Conservation (phyloP, 2,113 vertebrate species). For the Glareola pratincola region DNA sequence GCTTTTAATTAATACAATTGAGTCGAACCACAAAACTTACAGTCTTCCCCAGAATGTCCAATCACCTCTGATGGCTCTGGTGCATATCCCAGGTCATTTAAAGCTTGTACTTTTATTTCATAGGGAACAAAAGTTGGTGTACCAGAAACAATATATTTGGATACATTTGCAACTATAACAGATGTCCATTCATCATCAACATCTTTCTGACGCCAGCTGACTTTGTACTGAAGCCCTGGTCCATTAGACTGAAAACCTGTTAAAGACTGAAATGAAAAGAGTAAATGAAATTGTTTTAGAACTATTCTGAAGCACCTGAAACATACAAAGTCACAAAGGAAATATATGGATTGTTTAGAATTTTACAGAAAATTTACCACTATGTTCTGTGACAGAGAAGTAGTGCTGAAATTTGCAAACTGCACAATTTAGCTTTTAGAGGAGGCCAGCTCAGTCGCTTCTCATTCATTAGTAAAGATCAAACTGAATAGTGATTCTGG, state of each 20-base stretch:
- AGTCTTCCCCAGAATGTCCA: conserved; percentile 93
- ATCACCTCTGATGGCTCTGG: conserved; percentile 80
- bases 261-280: conserved; percentile 80
- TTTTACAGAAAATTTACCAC: background rate
- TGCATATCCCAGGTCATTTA: conserved; percentile 85
- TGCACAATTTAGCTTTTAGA: background rate
- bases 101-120: conserved; percentile 90
- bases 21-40: conserved; percentile 80
- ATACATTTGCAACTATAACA: conserved; percentile 87
- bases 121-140: conserved; percentile 92
- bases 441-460: background rate
- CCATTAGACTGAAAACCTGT: conserved; percentile 88
- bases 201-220: conserved; percentile 91
- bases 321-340: background rate
- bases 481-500: background rate
- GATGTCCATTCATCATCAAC: conserved; percentile 85
- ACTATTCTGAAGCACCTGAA: background rate
- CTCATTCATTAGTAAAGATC: background rate
- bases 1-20: background rate
- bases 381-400: background rate
- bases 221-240: conserved; percentile 90
- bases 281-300: background rate
- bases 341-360: background rate
- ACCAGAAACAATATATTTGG: conserved; percentile 90
- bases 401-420: background rate